Evolutionary conservation across 2,888 invertebrate species (phyloP).

Genomic region (Trissolcus brochymenae): DNA sequence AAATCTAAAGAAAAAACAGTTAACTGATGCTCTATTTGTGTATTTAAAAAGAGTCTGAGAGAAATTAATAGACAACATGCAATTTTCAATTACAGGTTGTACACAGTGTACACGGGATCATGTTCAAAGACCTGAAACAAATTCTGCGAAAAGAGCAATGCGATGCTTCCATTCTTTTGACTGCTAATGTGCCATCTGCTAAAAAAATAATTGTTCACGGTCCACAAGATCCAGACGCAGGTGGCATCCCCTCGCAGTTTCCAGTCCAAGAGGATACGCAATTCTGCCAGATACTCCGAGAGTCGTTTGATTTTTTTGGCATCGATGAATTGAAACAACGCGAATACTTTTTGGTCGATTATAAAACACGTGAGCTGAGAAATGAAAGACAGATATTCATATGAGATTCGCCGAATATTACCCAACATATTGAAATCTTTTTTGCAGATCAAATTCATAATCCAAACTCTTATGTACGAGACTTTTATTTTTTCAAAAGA

Average conservation of each 20-base stretch:
- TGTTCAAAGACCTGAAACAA: constrained; percentile 99
- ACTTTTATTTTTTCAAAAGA: constrained; percentile 89
- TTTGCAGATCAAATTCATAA: constrained; percentile 95
- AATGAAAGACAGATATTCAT: not conserved
- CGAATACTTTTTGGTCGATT: constrained; percentile 97
- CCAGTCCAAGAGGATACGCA: constrained; percentile 99
- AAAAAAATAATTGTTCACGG: constrained; percentile 99
- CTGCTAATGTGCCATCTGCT: constrained; percentile 99
- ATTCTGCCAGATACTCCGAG: constrained; percentile 94
- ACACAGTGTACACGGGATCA: constrained; percentile 98
- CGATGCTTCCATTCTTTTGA: constrained; percentile 96
- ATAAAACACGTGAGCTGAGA: constrained; percentile 92
- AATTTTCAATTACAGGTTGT: constrained; percentile 83
- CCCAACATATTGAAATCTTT: not conserved
- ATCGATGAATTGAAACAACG: constrained; percentile 93
- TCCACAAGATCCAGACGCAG: constrained; percentile 90
- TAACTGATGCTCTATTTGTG: no score
- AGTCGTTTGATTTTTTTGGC: constrained; percentile 97
- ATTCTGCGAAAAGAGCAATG: constrained; percentile 99
- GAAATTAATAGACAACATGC: not conserved
- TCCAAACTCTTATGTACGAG: constrained; percentile 95
- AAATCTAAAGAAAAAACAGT: no score
- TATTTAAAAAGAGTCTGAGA: no score
- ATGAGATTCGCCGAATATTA: not conserved
- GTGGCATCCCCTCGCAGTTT: constrained; percentile 98